phyloP scores from a whole-genome alignment of 2,113 vertebrate species.

The Probosciger aterrimus region DNA sequence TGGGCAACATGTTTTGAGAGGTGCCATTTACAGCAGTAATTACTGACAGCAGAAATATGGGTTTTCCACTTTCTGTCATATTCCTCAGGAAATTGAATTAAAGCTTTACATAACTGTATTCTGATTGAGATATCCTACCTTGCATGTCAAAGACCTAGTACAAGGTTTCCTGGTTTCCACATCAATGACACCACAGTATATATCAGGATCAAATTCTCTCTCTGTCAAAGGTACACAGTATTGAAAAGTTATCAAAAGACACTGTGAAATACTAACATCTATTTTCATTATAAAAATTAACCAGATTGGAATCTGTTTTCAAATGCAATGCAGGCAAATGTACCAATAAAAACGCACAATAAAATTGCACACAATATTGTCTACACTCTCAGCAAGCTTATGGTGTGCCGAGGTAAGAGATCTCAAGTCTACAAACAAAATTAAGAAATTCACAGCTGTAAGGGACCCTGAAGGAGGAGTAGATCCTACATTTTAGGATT shows the following conservation, averaged over 20 bases:
- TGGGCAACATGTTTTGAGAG: neutral
- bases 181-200: slow-evolving; percentile 97
- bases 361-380: neutral
- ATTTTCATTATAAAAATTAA: neutral
- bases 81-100: neutral
- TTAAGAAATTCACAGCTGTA: neutral
- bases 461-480: neutral
- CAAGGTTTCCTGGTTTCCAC: slow-evolving; percentile 95
- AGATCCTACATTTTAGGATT: neutral
- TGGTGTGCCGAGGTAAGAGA: neutral
- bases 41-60: neutral
- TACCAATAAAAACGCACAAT: neutral
- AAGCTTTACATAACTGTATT: neutral
- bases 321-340: neutral
- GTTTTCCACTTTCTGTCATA: neutral
- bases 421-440: neutral
- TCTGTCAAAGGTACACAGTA: slow-evolving; percentile 74
- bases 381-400: neutral
- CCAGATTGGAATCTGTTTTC: neutral
- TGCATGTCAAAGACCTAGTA: slow-evolving; percentile 99
- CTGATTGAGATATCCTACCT: slow-evolving; percentile 78
- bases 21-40: neutral
- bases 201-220: slow-evolving; percentile 97
- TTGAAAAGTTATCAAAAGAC: neutral
- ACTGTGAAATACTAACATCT: neutral